phyloP scores from a whole-genome alignment of 2,113 vertebrate species.

The Chaetodon auriga region DNA sequence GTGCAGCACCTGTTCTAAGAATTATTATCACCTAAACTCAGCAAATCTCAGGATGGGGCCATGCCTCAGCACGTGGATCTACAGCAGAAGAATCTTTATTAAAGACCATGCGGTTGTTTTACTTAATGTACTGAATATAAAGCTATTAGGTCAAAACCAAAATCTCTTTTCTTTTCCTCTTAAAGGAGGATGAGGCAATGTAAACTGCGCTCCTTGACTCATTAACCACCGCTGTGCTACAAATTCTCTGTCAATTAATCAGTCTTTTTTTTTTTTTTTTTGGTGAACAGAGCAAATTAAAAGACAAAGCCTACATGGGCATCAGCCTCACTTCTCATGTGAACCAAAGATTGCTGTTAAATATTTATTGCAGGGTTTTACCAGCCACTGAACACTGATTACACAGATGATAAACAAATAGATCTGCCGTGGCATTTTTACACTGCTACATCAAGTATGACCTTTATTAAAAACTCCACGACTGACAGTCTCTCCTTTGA shows the following conservation, averaged over 20 bases:
- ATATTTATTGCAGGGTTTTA: conserved; percentile 64
- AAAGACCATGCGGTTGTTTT: conserved; percentile 41
- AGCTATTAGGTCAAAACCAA: conserved; percentile 29
- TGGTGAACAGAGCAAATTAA: conserved; percentile 26
- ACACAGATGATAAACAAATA: conserved; percentile 70
- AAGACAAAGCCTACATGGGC: conserved; percentile 20
- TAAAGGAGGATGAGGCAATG: neutral
- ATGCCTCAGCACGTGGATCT: conserved; percentile 39
- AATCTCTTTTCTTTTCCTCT: conserved; percentile 10
- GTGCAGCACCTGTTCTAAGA: conserved; percentile 73
- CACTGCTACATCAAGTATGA: conserved; percentile 60
- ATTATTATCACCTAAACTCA: conserved; percentile 73
- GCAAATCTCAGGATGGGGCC: conserved; percentile 62
- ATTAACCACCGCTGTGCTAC: conserved; percentile 20
- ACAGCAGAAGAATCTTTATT: conserved; percentile 32
- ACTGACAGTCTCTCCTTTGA: conserved; percentile 36
- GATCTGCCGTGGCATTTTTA: conserved; percentile 64
- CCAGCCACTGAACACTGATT: conserved; percentile 60
- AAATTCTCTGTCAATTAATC: conserved; percentile 36
- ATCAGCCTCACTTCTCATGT: conserved; percentile 41
- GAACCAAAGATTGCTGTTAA: conserved; percentile 51
- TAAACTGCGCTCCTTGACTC: conserved; percentile 14
- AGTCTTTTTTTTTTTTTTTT: conserved; percentile 5
- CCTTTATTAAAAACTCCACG: conserved; percentile 67
- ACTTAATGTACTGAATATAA: conserved; percentile 34